These are phyloP conservation scores for Gortyna flavago DNA, from an alignment of 2,888 invertebrate genomes.

Conservation along the genomic window DNA sequence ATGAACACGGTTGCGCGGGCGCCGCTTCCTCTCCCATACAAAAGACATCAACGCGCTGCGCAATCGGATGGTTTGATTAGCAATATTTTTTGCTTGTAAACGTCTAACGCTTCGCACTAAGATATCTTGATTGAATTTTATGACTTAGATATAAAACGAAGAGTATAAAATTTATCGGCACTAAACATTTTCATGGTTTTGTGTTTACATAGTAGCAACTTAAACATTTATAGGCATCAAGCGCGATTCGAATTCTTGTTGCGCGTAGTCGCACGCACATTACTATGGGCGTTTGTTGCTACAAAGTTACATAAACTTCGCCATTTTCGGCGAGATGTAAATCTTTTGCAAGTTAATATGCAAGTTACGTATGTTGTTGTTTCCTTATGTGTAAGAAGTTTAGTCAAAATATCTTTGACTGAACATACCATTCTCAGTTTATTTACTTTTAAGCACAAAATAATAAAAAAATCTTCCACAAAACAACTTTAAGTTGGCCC, in stretches of 20 bases:
- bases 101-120: conserved; percentile 19
- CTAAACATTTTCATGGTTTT: conserved; percentile 52
- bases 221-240: conserved; percentile 42
- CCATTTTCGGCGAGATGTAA: conserved; percentile 8
- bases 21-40: conserved; percentile 57
- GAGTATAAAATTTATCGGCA: conserved; percentile 38
- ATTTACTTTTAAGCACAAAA: not conserved
- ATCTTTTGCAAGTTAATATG: not conserved
- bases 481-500: not conserved
- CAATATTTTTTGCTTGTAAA: conserved; percentile 43
- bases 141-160: conserved; percentile 24
- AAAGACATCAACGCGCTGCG: conserved; percentile 83
- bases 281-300: not conserved
- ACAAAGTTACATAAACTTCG: conserved; percentile 33
- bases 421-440: not conserved
- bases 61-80: conserved; percentile 45
- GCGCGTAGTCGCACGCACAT: not conserved
- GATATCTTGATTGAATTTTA: conserved; percentile 47
- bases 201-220: conserved; percentile 49
- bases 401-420: not conserved
- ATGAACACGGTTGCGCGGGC: conserved; percentile 62
- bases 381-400: not conserved
- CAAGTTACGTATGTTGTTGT: not conserved
- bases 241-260: conserved; percentile 24
- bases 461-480: not conserved